These are phyloP conservation scores for Nasonia vitripennis DNA, from an alignment of 1,140 invertebrate genomes.

Conservation along the genomic window DNA sequence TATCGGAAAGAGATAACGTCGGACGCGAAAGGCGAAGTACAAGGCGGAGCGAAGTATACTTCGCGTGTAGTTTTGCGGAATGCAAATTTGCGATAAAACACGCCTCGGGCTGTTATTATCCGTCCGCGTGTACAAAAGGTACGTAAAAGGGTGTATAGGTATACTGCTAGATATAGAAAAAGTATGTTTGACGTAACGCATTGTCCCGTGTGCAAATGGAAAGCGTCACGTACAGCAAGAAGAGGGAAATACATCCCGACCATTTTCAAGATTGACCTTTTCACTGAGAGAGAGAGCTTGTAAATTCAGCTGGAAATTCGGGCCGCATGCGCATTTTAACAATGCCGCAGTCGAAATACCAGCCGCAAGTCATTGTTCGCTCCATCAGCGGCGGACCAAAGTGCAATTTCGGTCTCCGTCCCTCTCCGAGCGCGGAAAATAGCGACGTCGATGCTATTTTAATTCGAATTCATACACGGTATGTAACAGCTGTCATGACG, in stretches of 20 bases:
- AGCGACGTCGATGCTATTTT: not conserved
- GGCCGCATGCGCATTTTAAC: slow-evolving; percentile 24
- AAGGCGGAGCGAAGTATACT: not conserved
- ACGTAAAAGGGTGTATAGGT: not conserved
- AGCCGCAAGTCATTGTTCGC: slow-evolving; percentile 28
- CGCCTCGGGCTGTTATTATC: not conserved
- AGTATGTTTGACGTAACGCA: not conserved
- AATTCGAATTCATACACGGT: not conserved
- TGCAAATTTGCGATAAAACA: not conserved
- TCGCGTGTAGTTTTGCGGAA: not conserved
- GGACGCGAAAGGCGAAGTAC: not conserved
- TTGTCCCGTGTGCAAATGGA: not conserved
- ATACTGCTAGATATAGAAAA: too few species aligned
- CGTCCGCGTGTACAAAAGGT: not conserved
- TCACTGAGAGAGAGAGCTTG: not conserved
- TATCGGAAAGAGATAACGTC: not conserved
- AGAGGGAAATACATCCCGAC: not conserved
- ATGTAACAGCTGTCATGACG: not conserved
- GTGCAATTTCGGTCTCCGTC: slow-evolving; percentile 31
- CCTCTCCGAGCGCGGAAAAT: not conserved
- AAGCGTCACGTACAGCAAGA: not conserved
- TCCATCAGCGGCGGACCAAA: not conserved
- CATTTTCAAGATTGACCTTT: not conserved
- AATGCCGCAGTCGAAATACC: slow-evolving; percentile 8
- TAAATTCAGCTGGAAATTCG: slow-evolving; percentile 28